phyloP scores from a whole-genome alignment of 2,113 vertebrate species.

The Copsychus sechellarum region DNA sequence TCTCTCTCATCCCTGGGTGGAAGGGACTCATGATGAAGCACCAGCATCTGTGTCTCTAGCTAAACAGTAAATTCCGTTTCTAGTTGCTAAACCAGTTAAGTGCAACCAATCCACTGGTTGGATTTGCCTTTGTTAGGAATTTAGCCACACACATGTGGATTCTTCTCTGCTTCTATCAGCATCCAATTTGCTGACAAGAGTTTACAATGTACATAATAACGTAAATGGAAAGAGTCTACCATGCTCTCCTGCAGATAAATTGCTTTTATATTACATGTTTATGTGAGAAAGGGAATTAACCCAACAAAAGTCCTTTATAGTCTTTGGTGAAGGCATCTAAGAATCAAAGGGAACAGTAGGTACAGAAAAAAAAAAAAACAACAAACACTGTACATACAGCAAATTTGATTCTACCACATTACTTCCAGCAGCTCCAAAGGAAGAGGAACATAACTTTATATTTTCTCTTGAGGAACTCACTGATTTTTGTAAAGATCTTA shows the following conservation, averaged over 20 bases:
- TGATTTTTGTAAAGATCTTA: neutral
- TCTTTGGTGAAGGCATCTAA: neutral
- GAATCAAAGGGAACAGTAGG: neutral
- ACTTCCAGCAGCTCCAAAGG: neutral
- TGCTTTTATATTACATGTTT: neutral
- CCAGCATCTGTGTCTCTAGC: constrained; percentile 3
- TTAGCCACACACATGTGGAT: fast-evolving
- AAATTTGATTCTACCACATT: neutral
- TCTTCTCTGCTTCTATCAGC: neutral
- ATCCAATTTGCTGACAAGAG: neutral
- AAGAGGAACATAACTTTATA: neutral
- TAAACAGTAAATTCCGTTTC: neutral
- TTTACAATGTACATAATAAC: neutral
- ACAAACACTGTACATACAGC: neutral
- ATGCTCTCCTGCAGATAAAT: neutral
- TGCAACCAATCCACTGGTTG: neutral
- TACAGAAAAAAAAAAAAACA: neutral
- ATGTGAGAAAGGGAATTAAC: neutral
- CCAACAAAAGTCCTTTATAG: neutral
- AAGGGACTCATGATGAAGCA: neutral
- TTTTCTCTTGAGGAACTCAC: neutral
- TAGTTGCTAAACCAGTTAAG: neutral
- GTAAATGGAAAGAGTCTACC: neutral
- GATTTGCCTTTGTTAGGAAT: neutral
- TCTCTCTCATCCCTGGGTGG: neutral